phyloP scores from a whole-genome alignment of 2,113 vertebrate species.

The Neogobius melanostomus region DNA sequence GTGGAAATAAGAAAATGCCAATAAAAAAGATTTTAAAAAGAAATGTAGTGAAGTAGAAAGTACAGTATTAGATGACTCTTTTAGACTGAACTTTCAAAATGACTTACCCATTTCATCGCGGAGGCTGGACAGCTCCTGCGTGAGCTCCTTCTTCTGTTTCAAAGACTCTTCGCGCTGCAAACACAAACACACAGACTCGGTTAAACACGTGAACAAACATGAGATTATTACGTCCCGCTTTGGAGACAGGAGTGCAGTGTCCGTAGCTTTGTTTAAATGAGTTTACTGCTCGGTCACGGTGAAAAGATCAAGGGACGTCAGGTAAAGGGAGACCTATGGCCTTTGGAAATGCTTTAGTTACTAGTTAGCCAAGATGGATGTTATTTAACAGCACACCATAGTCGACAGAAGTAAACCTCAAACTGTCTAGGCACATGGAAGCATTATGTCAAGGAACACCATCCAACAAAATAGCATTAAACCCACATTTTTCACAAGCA shows the following conservation, averaged over 20 bases:
- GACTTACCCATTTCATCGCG: slow-evolving; percentile 3
- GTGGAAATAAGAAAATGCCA: too few species aligned
- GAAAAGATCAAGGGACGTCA: background rate
- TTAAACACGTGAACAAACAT: background rate
- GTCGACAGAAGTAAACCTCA: background rate
- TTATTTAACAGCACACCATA: background rate
- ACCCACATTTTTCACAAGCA: too few species aligned
- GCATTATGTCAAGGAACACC: too few species aligned
- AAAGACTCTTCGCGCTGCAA: slow-evolving; percentile 3
- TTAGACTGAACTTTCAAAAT: background rate
- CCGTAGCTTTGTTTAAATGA: background rate
- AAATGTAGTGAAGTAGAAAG: too few species aligned
- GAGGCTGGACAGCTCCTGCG: background rate
- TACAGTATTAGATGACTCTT: too few species aligned
- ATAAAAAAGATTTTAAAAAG: too few species aligned
- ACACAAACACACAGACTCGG: background rate
- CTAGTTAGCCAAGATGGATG: background rate
- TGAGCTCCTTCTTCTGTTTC: slow-evolving; percentile 4
- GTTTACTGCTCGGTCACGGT: background rate
- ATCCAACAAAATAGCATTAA: too few species aligned
- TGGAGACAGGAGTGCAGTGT: background rate
- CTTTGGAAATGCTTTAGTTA: background rate
- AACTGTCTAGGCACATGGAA: background rate
- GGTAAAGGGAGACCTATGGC: background rate
- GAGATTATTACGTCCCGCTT: too few species aligned